Evolutionary conservation across 1,140 invertebrate genomes (phyloP).

Genomic region (Eueides isabella): DNA sequence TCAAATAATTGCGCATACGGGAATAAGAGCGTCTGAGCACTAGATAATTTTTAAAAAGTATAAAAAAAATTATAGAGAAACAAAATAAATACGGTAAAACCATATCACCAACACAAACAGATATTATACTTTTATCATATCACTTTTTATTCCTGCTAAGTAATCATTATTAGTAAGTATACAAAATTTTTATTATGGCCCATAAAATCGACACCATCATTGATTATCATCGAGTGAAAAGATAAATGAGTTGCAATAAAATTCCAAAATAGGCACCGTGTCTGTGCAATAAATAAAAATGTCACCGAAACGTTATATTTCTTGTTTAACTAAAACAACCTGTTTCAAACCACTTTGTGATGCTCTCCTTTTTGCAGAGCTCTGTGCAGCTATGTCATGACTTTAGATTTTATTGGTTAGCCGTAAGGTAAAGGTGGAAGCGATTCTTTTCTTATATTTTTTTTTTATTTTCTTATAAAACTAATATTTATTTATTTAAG

Average conservation of each 20-base stretch:
- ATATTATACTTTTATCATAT: not conserved
- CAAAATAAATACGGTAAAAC: not conserved
- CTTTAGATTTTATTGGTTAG: constrained; percentile 2
- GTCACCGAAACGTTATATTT: constrained; percentile 8
- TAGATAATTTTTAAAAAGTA: too few species aligned
- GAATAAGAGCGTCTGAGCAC: too few species aligned
- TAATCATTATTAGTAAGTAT: not conserved
- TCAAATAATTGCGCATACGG: not conserved
- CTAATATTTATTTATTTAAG: too few species aligned
- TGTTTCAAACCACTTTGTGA: constrained; percentile 7
- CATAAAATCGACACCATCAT: not conserved
- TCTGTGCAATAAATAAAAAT: not conserved
- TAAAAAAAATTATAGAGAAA: not conserved
- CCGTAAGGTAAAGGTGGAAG: not conserved
- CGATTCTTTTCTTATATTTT: not conserved
- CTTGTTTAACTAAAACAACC: constrained; percentile 26
- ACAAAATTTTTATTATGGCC: not conserved
- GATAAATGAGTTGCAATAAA: constrained; percentile 15
- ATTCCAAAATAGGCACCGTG: constrained; percentile 6
- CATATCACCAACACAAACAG: too few species aligned
- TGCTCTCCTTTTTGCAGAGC: constrained; percentile 1
- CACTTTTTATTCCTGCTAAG: not conserved
- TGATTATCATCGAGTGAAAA: constrained; percentile 4
- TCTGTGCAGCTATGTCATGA: constrained; percentile 11
- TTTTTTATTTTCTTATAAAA: too few species aligned